Evolutionary conservation across 2,797 vertebrate genomes (phyloP).

Genomic region (Mycteria americana): DNA sequence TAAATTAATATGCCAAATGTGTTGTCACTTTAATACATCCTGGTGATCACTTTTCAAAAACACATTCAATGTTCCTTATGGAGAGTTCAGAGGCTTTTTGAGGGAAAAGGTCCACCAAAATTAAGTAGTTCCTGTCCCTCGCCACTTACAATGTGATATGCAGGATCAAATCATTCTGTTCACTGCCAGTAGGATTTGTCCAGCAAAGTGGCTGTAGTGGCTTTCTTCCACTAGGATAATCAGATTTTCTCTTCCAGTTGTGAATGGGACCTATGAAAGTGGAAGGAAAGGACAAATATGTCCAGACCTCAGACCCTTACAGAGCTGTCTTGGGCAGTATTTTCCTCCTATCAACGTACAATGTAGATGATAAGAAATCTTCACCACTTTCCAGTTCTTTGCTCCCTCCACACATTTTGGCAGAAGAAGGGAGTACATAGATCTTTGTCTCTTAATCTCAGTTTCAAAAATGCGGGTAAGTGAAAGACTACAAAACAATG

Average conservation of each 20-base stretch:
- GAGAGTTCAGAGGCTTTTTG: background rate
- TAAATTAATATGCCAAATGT: background rate
- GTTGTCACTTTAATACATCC: background rate
- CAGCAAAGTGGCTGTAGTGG: background rate
- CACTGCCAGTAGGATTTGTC: background rate
- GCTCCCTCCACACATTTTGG: background rate
- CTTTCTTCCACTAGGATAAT: background rate
- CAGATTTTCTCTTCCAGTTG: background rate
- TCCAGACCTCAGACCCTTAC: background rate
- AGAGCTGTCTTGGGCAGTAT: background rate
- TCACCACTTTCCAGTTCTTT: background rate
- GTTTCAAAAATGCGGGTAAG: background rate
- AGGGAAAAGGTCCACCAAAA: background rate
- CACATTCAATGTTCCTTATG: background rate
- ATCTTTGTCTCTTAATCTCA: background rate
- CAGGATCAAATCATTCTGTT: background rate
- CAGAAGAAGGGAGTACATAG: background rate
- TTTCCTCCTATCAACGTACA: background rate
- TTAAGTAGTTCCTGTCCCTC: rapidly evolving
- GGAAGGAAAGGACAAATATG: background rate
- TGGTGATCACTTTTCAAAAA: background rate
- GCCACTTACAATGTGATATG: background rate
- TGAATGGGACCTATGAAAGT: background rate
- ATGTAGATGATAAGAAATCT: background rate
- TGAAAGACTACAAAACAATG: background rate